phyloP scores from a whole-genome alignment of 2,797 vertebrate species.

The Cirrhinus molitorella region DNA sequence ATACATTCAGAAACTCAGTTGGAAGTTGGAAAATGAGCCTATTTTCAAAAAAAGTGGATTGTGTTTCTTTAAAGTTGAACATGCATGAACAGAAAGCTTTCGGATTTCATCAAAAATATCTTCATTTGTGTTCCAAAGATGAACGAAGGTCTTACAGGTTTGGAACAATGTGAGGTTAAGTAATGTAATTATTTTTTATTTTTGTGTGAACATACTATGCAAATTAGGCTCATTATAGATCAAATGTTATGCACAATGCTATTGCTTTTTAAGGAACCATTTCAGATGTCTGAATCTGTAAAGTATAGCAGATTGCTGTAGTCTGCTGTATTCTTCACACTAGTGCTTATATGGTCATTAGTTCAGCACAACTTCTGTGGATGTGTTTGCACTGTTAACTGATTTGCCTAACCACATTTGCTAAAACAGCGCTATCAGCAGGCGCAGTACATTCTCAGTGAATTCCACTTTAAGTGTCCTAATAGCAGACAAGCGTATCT shows the following conservation, averaged over 20 bases:
- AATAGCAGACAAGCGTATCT: background rate
- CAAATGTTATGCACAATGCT: background rate
- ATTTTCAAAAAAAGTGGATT: too few species aligned
- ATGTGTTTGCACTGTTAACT: conserved; percentile 7
- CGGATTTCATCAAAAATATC: too few species aligned
- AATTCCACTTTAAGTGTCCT: background rate
- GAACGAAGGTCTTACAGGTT: too few species aligned
- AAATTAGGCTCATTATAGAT: background rate
- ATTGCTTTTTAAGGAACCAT: background rate
- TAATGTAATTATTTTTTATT: too few species aligned
- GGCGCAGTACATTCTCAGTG: background rate
- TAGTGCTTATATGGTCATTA: background rate
- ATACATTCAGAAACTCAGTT: too few species aligned
- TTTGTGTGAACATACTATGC: background rate
- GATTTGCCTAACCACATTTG: background rate
- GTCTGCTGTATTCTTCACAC: background rate
- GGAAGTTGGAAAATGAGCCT: too few species aligned
- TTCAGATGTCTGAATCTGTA: background rate
- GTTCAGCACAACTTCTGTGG: background rate
- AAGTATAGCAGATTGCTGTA: background rate
- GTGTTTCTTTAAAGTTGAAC: too few species aligned
- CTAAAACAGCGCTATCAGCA: background rate
- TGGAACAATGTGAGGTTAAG: too few species aligned
- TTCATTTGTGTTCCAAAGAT: too few species aligned
- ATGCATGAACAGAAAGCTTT: too few species aligned